A percentile compares a stretch with the other conserved stretches of the same genome.
These are phyloP conservation scores for Eucidaris tribuloides DNA, from an alignment of 35 echinoderm and acorn worm genomes.

Conservation along the genomic window DNA sequence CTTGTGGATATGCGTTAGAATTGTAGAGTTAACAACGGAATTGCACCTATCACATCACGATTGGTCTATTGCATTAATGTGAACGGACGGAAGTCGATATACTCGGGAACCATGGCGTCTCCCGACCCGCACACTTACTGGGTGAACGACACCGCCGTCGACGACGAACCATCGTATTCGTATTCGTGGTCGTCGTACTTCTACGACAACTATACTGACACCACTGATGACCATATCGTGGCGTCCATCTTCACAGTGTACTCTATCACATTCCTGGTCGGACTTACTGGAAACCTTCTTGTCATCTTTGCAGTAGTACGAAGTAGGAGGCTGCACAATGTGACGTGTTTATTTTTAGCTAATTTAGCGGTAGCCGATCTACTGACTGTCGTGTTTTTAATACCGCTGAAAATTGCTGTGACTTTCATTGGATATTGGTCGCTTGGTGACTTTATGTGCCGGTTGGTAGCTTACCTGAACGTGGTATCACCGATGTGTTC, in stretches of 20 bases:
- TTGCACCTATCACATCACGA: too few relatives aligned
- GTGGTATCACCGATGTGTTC: slow-evolving; percentile 70
- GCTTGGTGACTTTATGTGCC: slow-evolving; percentile 56
- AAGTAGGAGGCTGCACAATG: slow-evolving; percentile 72
- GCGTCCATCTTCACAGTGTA: slow-evolving; percentile 37
- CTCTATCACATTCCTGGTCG: slow-evolving; percentile 60
- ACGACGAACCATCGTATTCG: too few relatives aligned
- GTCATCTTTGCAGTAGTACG: slow-evolving; percentile 72
- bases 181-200: too few relatives aligned
- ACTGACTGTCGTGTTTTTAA: slow-evolving; percentile 41
- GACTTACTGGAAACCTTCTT: slow-evolving; percentile 63
- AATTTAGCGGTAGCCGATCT: slow-evolving; percentile 78
- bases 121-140: too few relatives aligned
- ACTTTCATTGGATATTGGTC: slow-evolving; percentile 37
- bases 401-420: slow-evolving; percentile 46
- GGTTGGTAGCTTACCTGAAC: slow-evolving; percentile 47
- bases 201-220: too few relatives aligned
- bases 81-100: too few relatives aligned
- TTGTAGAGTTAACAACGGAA: too few relatives aligned
- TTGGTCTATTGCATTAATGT: too few relatives aligned
- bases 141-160: too few relatives aligned
- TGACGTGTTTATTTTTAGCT: slow-evolving; percentile 70
- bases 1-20: too few relatives aligned
- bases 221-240: background rate
- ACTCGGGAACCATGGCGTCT: too few relatives aligned